Conservation (phyloP, 2,113 vertebrate genomes). For the Aptenodytes forsteri region DNA sequence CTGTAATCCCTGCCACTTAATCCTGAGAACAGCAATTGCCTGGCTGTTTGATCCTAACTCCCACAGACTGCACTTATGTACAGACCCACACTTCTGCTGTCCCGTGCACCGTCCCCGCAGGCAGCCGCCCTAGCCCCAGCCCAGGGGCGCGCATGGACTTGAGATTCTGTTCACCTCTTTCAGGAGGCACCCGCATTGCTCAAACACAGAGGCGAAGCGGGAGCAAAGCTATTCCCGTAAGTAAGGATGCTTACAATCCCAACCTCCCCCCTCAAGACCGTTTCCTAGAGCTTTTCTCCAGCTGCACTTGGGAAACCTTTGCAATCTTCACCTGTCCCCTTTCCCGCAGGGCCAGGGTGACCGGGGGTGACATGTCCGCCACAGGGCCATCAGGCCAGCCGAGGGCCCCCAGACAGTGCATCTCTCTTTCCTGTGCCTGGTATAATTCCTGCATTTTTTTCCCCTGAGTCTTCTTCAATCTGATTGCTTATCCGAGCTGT, state of each 20-base stretch:
- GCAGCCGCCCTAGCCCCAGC: background rate
- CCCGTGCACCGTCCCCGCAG: rapidly evolving
- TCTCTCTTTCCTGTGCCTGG: background rate
- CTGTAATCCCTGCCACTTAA: background rate
- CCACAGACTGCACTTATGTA: background rate
- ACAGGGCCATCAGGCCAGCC: background rate
- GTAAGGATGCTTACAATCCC: background rate
- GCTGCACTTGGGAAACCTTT: background rate
- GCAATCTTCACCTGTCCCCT: rapidly evolving
- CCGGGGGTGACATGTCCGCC: background rate
- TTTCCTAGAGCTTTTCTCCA: background rate
- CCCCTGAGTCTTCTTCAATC: background rate
- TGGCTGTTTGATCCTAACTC: background rate
- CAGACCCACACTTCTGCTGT: background rate
- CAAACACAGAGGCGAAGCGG: background rate
- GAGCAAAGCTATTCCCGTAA: background rate
- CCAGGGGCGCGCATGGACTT: rapidly evolving
- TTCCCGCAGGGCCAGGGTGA: background rate
- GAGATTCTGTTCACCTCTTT: background rate
- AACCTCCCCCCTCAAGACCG: background rate
- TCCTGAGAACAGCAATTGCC: background rate
- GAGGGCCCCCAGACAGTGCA: background rate
- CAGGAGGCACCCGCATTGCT: background rate
- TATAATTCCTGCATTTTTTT: background rate
- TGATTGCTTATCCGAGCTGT: background rate